phyloP scores from a whole-genome alignment of 1,140 invertebrate species.

The Eubasilissa regina region DNA sequence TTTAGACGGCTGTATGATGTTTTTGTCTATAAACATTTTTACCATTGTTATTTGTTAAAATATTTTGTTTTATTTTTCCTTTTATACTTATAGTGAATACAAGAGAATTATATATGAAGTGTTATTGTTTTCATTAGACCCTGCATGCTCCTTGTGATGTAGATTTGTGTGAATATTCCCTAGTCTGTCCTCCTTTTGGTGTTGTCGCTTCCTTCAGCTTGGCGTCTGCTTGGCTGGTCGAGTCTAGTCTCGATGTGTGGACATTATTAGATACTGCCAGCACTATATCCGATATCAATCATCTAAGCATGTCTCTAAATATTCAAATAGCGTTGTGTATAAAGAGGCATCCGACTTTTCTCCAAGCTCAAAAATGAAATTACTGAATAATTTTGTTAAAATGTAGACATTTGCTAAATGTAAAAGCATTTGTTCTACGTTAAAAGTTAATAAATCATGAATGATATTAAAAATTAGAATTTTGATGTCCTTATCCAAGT shows the following conservation, averaged over 20 bases:
- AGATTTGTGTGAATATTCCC: constrained; percentile 14
- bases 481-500: constrained; percentile 1
- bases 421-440: too few relatives aligned
- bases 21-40: constrained; percentile 45
- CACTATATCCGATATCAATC: neutral
- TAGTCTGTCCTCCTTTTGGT: neutral
- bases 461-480: too few relatives aligned
- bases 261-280: neutral
- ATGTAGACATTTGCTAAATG: too few relatives aligned
- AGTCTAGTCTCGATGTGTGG: constrained; percentile 1
- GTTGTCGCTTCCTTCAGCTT: constrained; percentile 35
- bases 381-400: too few relatives aligned
- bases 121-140: constrained; percentile 48
- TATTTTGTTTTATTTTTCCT: constrained; percentile 41
- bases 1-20: constrained; percentile 7
- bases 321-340: too few relatives aligned
- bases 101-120: constrained; percentile 44
- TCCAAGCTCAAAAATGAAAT: too few relatives aligned
- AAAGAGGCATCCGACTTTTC: too few relatives aligned
- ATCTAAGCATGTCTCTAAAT: neutral
- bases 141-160: constrained; percentile 43
- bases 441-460: neutral
- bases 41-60: constrained; percentile 49
- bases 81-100: constrained; percentile 50
- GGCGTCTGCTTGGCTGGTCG: constrained; percentile 26